Percentiles rank a stretch among this genome's conserved stretches.
Evolutionary conservation across 2,113 vertebrate genomes (phyloP).

Genomic region (Equus quagga): DNA sequence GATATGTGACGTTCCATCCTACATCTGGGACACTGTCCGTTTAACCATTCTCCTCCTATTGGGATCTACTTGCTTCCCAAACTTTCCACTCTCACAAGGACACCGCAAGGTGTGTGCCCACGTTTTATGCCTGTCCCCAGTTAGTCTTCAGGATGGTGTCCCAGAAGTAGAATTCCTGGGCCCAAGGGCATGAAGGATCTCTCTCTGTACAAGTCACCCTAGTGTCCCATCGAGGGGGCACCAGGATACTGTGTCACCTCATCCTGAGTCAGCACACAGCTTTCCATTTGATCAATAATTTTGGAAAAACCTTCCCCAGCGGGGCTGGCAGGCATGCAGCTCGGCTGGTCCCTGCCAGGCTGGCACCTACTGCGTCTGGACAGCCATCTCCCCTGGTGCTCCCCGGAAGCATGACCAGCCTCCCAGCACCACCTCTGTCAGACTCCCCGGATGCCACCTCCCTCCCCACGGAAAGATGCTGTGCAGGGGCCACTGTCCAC

Average conservation of each 20-base stretch:
- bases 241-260: rapidly evolving
- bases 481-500: constrained; percentile 79
- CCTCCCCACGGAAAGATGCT: constrained; percentile 48
- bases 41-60: background rate
- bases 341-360: background rate
- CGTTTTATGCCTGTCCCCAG: rapidly evolving
- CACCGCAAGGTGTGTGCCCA: rapidly evolving
- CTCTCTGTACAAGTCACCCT: rapidly evolving
- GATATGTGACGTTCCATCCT: background rate
- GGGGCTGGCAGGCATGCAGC: background rate
- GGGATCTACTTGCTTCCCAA: background rate
- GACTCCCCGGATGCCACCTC: background rate
- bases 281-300: background rate
- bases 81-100: background rate
- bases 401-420: background rate
- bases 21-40: rapidly evolving
- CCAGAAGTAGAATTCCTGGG: background rate
- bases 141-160: background rate
- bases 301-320: background rate
- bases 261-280: background rate
- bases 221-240: too few relatives aligned
- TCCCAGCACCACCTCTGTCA: too few relatives aligned
- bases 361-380: background rate
- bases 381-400: background rate
- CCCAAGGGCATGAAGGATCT: background rate